Conservation (phyloP, 2,113 vertebrate species). For the Illadopsis cleaveri region DNA sequence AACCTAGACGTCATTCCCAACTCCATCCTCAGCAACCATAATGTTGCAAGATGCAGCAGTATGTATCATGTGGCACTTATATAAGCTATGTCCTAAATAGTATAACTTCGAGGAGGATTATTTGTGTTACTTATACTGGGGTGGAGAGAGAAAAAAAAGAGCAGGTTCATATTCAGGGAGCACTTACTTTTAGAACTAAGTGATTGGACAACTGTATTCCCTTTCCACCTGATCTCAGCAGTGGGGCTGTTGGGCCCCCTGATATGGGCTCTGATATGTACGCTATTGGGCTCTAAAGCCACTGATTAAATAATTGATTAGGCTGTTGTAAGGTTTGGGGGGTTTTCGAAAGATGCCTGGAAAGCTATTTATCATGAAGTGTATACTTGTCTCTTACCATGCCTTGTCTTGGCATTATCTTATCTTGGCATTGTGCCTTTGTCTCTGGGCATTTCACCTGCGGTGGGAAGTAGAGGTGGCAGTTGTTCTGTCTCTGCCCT, state of each 20-base stretch:
- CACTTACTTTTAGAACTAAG: not conserved
- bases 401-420: not conserved
- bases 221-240: not conserved
- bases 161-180: not conserved
- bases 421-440: not conserved
- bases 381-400: not conserved
- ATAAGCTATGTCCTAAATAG: not conserved
- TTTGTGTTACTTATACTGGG: not conserved
- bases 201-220: not conserved
- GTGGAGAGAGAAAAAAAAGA: not conserved
- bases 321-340: not conserved
- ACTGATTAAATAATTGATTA: not conserved
- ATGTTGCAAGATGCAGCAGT: not conserved
- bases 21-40: not conserved
- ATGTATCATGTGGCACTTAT: not conserved
- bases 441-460: rapidly evolving
- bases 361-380: not conserved
- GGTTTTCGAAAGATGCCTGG: not conserved
- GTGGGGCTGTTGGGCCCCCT: not conserved
- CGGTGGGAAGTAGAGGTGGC: not conserved
- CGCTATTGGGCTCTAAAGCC: not conserved
- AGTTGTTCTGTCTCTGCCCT: not conserved
- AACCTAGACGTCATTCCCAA: not conserved
- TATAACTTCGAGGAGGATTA: not conserved
- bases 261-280: not conserved